Base-by-base conservation (phyloP, 2,888 invertebrate species). In the Lochmaea capreae region DNA sequence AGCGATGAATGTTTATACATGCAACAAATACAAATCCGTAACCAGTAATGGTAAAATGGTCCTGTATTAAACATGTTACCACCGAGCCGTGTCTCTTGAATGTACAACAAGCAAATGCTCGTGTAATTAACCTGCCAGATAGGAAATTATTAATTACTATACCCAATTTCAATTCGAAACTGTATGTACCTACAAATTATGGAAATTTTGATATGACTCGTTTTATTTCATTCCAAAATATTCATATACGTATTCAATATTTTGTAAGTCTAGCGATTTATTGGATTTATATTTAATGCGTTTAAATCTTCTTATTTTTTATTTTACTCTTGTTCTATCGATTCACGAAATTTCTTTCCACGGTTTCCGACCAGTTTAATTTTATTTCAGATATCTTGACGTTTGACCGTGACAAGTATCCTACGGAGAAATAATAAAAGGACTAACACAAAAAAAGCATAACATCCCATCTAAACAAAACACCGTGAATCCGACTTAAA, bases 381-480 rank as follows among this genome's bases (percentile, higher is more conserved):
- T 12, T 49, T 4, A 61, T 61, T 33, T n/a, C 14, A 43, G 18
- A 62, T 62, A 42, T 62, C 42, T 62, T 39, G 59, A 59, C 59
- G 62, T 62, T 62, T 16, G 43, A 62, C 62, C 62, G 62, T 62
- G 62, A 62, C 62, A 14, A 59, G 62, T 18, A 62, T 18, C 62
- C 42, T 42, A 62, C 62, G 42, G 43, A 62, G 54, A 54, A 6
- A 33, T 33, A 14, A 33, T 14, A 14, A 59, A 59, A 59, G 22
- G 10, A 33, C 33, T 33, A 39, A 39, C 33, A 14, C 39, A 61
- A 39, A 61, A 59, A 57, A 57, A 22, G n/a, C 22, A 16, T 39
- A 33, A 61, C n/a, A 14, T 39, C n/a, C 4, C 14, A 33, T 39
- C 61, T 22, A 66, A 66, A 66, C 67, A 67, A 57, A 57, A 57